A percentile compares a stretch with the other conserved stretches of the same genome.
Evolutionary conservation across 1,140 invertebrate genomes (phyloP).

Genomic region (Mizuhopecten yessoensis): DNA sequence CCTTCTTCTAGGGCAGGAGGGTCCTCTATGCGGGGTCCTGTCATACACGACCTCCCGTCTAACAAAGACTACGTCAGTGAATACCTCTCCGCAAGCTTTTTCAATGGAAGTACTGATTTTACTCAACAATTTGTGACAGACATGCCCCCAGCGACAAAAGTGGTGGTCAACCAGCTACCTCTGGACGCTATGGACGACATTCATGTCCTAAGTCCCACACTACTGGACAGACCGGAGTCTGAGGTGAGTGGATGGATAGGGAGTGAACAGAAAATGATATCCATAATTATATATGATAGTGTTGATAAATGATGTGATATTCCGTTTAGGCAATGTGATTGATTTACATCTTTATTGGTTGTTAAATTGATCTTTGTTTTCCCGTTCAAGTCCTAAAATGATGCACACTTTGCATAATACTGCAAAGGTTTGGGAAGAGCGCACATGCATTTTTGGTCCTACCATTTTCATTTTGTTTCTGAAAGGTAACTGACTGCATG

Average conservation of each 20-base stretch:
- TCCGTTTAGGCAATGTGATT: background rate
- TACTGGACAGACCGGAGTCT: constrained; percentile 45
- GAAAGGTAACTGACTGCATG: too few relatives aligned
- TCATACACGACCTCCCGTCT: constrained; percentile 59
- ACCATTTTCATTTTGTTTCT: too few relatives aligned
- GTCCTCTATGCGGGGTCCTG: constrained; percentile 47
- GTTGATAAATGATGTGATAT: too few relatives aligned
- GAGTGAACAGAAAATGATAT: too few relatives aligned
- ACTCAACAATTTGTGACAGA: constrained; percentile 49
- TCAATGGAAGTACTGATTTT: background rate
- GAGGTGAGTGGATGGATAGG: constrained; percentile 42
- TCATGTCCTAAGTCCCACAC: constrained; percentile 45
- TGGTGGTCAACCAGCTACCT: background rate
- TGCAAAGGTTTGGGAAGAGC: too few relatives aligned
- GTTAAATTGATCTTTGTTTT: too few relatives aligned
- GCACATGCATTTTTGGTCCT: too few relatives aligned
- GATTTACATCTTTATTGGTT: too few relatives aligned
- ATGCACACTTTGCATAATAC: too few relatives aligned
- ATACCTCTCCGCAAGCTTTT: constrained; percentile 51
- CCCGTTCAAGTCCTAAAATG: too few relatives aligned
- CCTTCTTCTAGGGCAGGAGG: constrained; percentile 49
- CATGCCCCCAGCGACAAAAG: background rate
- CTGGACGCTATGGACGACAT: constrained; percentile 45
- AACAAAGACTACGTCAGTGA: constrained; percentile 61
- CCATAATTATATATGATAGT: too few relatives aligned